phyloP scores from a whole-genome alignment of 92 coral and sea anemone genomes.

The Desmophyllum pertusum region DNA sequence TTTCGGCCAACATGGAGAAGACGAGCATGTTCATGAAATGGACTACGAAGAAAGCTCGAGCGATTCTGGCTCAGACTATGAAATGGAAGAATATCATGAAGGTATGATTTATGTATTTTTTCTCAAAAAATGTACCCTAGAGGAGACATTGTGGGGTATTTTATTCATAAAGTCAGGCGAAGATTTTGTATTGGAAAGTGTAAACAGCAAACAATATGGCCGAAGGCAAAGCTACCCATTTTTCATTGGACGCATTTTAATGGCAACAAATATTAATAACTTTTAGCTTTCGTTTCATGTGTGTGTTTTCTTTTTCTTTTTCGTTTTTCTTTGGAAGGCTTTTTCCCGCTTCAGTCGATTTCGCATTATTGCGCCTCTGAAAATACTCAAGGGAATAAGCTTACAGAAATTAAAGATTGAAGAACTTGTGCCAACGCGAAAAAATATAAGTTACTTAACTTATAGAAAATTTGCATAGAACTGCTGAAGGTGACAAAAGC shows the following conservation, averaged over 20 bases:
- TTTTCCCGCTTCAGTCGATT: neutral
- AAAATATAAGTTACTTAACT: too few species aligned
- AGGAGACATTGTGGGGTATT: neutral
- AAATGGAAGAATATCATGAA: slow-evolving; percentile 68
- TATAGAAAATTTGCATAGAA: slow-evolving; percentile 18
- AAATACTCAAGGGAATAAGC: neutral
- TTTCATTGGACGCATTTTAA: neutral
- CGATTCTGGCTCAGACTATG: slow-evolving; percentile 81
- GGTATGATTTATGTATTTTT: slow-evolving; percentile 28
- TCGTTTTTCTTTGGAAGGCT: neutral
- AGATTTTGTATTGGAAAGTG: slow-evolving; percentile 14
- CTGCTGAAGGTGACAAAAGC: slow-evolving; percentile 9
- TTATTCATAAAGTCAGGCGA: neutral
- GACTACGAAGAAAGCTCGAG: slow-evolving; percentile 53
- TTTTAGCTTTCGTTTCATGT: neutral
- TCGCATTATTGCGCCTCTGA: neutral
- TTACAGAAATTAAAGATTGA: too few species aligned
- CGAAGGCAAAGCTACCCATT: too few species aligned
- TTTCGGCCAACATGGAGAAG: slow-evolving; percentile 65
- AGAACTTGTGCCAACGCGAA: slow-evolving; percentile 17
- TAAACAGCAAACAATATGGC: slow-evolving; percentile 3
- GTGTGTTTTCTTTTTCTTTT: neutral
- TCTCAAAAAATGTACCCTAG: neutral
- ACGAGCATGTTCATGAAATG: slow-evolving; percentile 36
- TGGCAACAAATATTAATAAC: neutral